These are phyloP conservation scores for Ailurus styani DNA, from an alignment of 2,113 vertebrate genomes.

Conservation along the genomic window DNA sequence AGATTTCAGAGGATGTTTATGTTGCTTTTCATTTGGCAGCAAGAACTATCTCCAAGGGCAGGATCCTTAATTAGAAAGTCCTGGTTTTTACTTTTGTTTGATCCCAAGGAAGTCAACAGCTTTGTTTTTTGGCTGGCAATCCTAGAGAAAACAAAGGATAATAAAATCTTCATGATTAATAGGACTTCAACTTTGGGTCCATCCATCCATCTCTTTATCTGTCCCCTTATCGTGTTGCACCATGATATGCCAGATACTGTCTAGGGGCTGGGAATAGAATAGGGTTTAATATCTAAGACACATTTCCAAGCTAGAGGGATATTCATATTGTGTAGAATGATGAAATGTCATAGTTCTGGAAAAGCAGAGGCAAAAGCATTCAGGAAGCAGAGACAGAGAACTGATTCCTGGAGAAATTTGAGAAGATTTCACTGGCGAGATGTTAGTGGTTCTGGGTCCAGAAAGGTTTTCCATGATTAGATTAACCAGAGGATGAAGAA, in stretches of 20 bases:
- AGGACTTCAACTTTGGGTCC: background rate
- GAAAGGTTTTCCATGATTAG: background rate
- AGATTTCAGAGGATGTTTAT: background rate
- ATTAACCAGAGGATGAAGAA: background rate
- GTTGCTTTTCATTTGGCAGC: background rate
- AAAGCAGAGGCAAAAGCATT: background rate
- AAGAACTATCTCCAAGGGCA: slow-evolving; percentile 38
- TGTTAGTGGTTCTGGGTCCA: background rate
- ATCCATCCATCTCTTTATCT: background rate
- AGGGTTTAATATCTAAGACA: background rate
- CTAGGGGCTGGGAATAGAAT: background rate
- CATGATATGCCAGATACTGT: background rate
- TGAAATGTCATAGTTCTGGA: background rate
- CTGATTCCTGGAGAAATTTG: background rate
- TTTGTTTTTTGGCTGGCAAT: slow-evolving; percentile 78
- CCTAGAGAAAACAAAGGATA: slow-evolving; percentile 28
- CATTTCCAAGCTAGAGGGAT: background rate
- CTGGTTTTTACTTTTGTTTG: slow-evolving; percentile 68
- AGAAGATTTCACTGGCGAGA: background rate
- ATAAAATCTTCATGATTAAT: slow-evolving; percentile 6
- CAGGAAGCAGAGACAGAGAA: background rate
- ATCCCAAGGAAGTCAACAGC: slow-evolving; percentile 84
- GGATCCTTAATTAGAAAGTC: slow-evolving; percentile 81
- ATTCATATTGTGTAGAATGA: background rate
- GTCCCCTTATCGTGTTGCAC: background rate